A percentile compares a stretch with the other conserved stretches of the same genome.
Conservation (phyloP, 2,888 invertebrate species). For the Xanthorhoe spadicearia region DNA sequence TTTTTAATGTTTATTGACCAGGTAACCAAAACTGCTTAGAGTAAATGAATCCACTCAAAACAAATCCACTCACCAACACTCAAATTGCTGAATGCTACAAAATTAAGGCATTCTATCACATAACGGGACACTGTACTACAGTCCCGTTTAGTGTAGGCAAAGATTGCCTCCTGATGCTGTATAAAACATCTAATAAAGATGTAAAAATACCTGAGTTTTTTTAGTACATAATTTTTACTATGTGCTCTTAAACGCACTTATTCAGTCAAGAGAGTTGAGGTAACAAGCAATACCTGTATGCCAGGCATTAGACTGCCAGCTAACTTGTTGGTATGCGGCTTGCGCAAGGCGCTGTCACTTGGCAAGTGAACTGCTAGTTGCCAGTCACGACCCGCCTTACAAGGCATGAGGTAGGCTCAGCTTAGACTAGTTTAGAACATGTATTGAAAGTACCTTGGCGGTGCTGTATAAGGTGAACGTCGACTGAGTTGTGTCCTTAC, state of each 20-base stretch:
- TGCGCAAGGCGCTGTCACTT: slow-evolving; percentile 30
- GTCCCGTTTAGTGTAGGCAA: too few relatives aligned
- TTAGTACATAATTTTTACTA: not conserved
- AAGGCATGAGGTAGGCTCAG: slow-evolving; percentile 23
- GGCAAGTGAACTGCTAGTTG: slow-evolving; percentile 28
- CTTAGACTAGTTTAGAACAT: slow-evolving; percentile 26
- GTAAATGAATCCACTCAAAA: not conserved
- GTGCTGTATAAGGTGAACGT: slow-evolving; percentile 19
- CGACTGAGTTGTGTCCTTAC: not conserved
- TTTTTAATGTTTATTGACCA: not conserved
- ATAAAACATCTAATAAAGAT: too few relatives aligned
- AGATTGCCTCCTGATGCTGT: too few relatives aligned
- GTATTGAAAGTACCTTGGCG: slow-evolving; percentile 9
- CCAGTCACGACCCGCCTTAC: slow-evolving; percentile 28
- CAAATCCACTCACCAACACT: too few relatives aligned
- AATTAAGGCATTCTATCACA: too few relatives aligned
- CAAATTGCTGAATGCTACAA: too few relatives aligned
- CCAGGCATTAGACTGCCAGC: slow-evolving; percentile 11
- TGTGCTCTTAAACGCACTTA: not conserved
- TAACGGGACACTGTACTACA: too few relatives aligned
- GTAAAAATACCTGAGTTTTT: too few relatives aligned
- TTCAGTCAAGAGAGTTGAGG: not conserved
- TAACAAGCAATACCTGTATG: not conserved
- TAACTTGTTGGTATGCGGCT: slow-evolving; percentile 32
- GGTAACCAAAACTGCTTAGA: not conserved